Evolutionary conservation across 1,140 invertebrate genomes (phyloP).

Genomic region (Oppia nitens): DNA sequence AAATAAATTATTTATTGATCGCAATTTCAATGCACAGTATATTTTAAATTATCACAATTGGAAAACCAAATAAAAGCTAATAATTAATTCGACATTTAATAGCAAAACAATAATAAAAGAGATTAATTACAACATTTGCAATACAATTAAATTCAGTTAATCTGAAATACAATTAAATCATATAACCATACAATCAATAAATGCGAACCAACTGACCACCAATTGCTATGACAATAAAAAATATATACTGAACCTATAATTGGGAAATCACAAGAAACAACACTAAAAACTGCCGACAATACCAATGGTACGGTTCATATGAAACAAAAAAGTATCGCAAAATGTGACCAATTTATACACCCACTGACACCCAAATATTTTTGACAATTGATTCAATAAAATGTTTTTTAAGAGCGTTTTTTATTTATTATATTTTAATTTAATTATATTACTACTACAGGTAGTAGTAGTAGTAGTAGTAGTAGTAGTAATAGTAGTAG

Average conservation of each 20-base stretch:
- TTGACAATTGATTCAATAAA: conserved; percentile 18
- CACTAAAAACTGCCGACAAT: neutral
- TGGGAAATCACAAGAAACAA: neutral
- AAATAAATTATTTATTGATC: too few species aligned
- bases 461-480: too few species aligned
- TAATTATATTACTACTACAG: too few species aligned
- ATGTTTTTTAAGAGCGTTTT: conserved; percentile 63
- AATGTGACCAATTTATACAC: neutral
- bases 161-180: too few species aligned
- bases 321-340: neutral
- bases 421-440: too few species aligned
- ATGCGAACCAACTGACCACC: neutral
- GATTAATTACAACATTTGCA: neutral
- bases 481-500: too few species aligned
- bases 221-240: neutral
- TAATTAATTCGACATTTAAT: neutral
- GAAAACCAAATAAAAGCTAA: too few species aligned
- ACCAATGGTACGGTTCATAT: neutral
- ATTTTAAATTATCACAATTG: conserved; percentile 56
- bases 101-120: neutral
- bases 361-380: conserved; percentile 13
- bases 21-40: too few species aligned
- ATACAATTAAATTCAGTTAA: neutral
- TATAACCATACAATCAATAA: neutral
- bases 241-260: neutral